Base-by-base conservation (phyloP, 2,888 invertebrate species). In the Balanococcus diminutus region DNA sequence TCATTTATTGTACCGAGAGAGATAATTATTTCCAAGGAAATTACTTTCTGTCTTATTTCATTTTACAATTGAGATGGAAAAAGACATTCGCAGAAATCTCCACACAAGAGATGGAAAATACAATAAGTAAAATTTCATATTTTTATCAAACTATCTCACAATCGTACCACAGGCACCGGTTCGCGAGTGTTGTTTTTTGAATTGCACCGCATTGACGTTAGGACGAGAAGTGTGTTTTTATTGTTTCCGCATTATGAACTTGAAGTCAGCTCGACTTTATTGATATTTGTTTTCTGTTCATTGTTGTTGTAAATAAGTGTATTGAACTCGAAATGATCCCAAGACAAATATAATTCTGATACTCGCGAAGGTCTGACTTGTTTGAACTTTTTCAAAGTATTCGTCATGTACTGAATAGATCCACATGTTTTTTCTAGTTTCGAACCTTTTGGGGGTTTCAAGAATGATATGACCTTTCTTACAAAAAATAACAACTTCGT, bases 171-270 rank as follows among this genome's bases (percentile, higher is more conserved):
- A 16, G 5, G 6, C 72, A 72, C 72, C 72, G 75, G 75, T 79
- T 79, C 8, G n/a, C n/a, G n/a, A n/a, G n/a, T n/a, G 36, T n/a
- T 79, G 14, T 79, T 11, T 79, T 36, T 72, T 72, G 31, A 72
- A 31, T n/a, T 72, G 31, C 56, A 56, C 56, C 22, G 56, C 56
- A 22, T 56, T 56, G 56, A 14, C 22, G 19, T 9, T 56, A 22
- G 11, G 14, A 28, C 19, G 19, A 31, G 9, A 19, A 72, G 31
- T 32, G 72, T 72, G 31, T 72, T 72, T 72, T 32, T 72, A 72
- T 31, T 32, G 72, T 72, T 72, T 72, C 72, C 72, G 72, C 72
- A 72, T 72, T 72, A 72, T 72, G 72, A 72, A 31, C 31, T 72
- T 32, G 16, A 72, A 72, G 28, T 32, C 28, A 72, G n/a, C 31